Evolutionary conservation across 2,797 vertebrate species (phyloP).

Genomic region (Clarias pachynema): DNA sequence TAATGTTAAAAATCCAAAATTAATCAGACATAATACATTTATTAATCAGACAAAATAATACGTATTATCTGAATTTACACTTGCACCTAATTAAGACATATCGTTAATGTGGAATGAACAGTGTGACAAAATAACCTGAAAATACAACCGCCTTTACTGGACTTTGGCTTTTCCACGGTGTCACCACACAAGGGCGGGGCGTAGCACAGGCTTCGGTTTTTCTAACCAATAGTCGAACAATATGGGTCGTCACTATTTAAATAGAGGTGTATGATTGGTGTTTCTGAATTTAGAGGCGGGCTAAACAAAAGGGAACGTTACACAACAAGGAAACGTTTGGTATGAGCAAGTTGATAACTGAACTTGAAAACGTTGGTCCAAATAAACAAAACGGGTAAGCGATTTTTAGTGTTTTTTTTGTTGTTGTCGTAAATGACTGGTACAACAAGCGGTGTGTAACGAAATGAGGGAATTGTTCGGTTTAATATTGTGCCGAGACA

Average conservation of each 20-base stretch:
- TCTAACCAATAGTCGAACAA: constrained; percentile 38
- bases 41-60: neutral
- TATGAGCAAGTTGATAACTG: neutral
- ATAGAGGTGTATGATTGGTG: constrained; percentile 58
- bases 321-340: constrained; percentile 25
- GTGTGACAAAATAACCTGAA: neutral
- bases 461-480: neutral
- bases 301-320: neutral
- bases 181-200: neutral
- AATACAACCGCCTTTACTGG: neutral
- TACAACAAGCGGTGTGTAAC: neutral
- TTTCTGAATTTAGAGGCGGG: constrained; percentile 37
- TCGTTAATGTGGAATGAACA: neutral
- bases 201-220: neutral
- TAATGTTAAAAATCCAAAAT: neutral
- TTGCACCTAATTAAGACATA: neutral
- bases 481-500: too few relatives aligned
- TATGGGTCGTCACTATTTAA: neutral
- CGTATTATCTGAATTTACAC: neutral
- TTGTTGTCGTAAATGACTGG: too few relatives aligned
- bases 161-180: neutral
- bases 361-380: neutral
- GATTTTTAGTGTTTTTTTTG: neutral
- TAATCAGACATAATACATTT: neutral
- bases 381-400: neutral